Evolutionary conservation across 1,140 invertebrate species (phyloP).

Genomic region (Phenacoccus solenopsis): DNA sequence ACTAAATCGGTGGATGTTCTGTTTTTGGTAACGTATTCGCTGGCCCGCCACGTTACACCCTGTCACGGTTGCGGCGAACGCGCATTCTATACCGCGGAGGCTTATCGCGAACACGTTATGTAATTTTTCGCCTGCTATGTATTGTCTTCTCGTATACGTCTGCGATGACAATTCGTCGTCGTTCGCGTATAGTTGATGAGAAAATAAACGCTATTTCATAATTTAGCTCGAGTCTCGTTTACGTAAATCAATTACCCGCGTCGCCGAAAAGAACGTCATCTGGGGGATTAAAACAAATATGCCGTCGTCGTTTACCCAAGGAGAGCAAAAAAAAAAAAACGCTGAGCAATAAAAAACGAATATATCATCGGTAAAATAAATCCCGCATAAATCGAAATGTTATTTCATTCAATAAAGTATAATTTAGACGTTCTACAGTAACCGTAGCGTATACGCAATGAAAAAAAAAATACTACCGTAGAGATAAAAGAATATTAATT

Average conservation of each 20-base stretch:
- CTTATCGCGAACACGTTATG: too few relatives aligned
- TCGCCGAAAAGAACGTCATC: too few relatives aligned
- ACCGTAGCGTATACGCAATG: background rate
- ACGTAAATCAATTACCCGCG: too few relatives aligned
- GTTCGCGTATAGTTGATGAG: too few relatives aligned
- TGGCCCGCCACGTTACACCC: background rate
- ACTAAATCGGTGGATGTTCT: conserved; percentile 8
- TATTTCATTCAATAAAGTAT: background rate
- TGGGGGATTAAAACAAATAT: too few relatives aligned
- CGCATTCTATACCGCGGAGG: too few relatives aligned
- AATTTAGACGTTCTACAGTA: background rate
- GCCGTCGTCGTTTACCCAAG: too few relatives aligned
- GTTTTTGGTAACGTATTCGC: conserved; percentile 14
- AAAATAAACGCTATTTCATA: too few relatives aligned
- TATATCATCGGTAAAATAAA: background rate
- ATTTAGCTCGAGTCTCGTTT: too few relatives aligned
- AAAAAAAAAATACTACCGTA: background rate
- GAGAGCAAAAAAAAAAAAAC: background rate
- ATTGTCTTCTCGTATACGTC: too few relatives aligned
- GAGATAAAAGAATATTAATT: background rate
- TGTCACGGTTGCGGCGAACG: background rate
- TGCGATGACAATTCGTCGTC: too few relatives aligned
- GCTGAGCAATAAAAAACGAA: background rate
- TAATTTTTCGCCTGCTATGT: too few relatives aligned
- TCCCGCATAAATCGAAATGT: background rate